Evolutionary conservation across 2,888 invertebrate species (phyloP), one percentile per base, ranked within the genome.

Genomic region (Mimumesa dahlbomi): DNA sequence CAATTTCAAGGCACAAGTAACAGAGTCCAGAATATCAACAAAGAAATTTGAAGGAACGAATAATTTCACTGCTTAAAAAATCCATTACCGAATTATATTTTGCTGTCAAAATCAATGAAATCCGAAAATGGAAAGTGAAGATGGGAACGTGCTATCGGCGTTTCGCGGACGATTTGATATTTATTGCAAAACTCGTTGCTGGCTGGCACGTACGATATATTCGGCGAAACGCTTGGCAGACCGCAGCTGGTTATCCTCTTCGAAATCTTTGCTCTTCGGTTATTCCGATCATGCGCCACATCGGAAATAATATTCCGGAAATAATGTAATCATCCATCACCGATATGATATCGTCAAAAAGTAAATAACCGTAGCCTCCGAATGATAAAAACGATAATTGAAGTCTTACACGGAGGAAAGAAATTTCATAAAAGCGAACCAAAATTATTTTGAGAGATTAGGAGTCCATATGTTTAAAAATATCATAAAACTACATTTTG

Each of bases 211-310:
- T 21, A 16, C 67, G 61, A 76, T 77, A 62, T 69, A 71, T 74
- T 36, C 65, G 59, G 56, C 53, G 56, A 49, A 71, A 68, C 61
- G 63, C 63, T 58, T 65, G 31, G 43, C 38, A 52, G 59, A 59
- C 63, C 58, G 66, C 67, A 72, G 70, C 69, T 64, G 54, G 67
- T 73, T 77, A 79, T 79, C 64, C 71, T 69, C 58, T 66, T 61
- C 54, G 48, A 65, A 61, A 63, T 57, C 54, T 65, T 68, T 67
- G 58, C 56, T 59, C 45, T 63, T 66, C 58, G 74, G 46, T 73
- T 71, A 76, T 76, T 66, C 66, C 52, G 56, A 78, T 62, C 54
- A 59, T 59, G 62, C 54, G 50, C 58, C 19, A 45, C 50, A 59
- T 56, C 34, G 69, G 45, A 69, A 69, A 72, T 59, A 64, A 59